A percentile compares a stretch with the other conserved stretches of the same genome.
Conservation (phyloP, 1,140 invertebrate genomes). For the Neoseiulus cucumeris region DNA sequence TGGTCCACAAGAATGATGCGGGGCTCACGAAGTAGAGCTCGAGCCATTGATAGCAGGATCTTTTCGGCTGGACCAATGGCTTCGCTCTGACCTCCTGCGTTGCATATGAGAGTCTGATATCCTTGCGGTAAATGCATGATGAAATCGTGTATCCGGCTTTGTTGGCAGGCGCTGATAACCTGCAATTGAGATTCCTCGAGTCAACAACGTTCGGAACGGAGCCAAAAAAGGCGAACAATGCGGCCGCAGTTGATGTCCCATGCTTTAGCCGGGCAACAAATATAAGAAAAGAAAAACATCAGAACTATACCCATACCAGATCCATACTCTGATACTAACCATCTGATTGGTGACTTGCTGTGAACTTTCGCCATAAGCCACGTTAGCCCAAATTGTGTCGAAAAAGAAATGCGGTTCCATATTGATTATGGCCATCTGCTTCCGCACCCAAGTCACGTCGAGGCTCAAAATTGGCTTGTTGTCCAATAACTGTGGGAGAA, state of each 20-base stretch:
- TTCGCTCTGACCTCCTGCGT: neutral
- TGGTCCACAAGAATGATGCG: neutral
- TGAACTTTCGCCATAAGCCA: neutral
- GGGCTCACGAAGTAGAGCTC: neutral
- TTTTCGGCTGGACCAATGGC: neutral
- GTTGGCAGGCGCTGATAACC: neutral
- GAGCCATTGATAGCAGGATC: neutral
- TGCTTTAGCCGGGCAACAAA: too few species aligned
- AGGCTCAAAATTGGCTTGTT: conserved; percentile 1
- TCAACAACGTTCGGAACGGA: too few species aligned
- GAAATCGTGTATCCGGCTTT: neutral
- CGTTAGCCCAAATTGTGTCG: conserved; percentile 5
- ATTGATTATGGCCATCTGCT: conserved; percentile 2
- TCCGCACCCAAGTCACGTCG: neutral
- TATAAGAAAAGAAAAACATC: too few species aligned
- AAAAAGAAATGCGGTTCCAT: neutral
- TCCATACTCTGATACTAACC: neutral
- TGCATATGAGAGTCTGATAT: neutral
- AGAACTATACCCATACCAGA: too few species aligned
- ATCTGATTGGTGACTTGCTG: conserved; percentile 4
- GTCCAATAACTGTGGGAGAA: neutral
- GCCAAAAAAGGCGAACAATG: too few species aligned
- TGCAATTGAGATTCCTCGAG: neutral
- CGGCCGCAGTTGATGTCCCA: too few species aligned
- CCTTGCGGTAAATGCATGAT: neutral